Evolutionary conservation across 2,888 invertebrate genomes (phyloP).

Genomic region (Eupithecia subumbrata): DNA sequence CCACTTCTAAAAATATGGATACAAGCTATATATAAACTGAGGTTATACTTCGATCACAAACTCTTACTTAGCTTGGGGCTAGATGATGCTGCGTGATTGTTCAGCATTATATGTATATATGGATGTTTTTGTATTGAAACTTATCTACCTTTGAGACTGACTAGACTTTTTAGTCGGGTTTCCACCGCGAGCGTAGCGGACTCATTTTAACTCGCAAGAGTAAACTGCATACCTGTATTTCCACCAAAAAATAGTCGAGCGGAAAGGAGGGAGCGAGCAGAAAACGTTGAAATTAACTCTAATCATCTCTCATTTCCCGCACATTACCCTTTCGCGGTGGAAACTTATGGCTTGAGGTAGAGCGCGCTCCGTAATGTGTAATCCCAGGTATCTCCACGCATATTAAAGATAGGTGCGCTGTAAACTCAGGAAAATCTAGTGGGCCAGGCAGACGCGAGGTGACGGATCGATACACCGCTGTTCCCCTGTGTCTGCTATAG

Average conservation of each 20-base stretch:
- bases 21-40: too few relatives aligned
- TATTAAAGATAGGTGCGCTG: neutral
- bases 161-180: neutral
- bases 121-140: neutral
- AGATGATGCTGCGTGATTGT: neutral
- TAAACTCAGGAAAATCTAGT: neutral
- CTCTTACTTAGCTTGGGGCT: neutral
- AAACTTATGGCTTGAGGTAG: neutral
- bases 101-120: neutral
- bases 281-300: too few relatives aligned
- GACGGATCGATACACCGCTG: slow-evolving; percentile 2
- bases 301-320: too few relatives aligned
- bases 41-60: neutral
- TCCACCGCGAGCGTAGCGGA: too few relatives aligned
- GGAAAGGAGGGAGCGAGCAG: too few relatives aligned
- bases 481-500: neutral
- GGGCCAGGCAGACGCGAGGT: neutral
- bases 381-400: neutral
- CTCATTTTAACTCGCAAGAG: too few relatives aligned
- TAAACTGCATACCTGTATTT: too few relatives aligned
- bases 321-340: too few relatives aligned
- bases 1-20: too few relatives aligned
- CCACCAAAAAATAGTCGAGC: too few relatives aligned
- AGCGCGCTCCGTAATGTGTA: neutral
- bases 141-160: neutral